Percentiles rank a stretch among this genome's conserved stretches.
Evolutionary conservation across 2,113 vertebrate genomes (phyloP).

Genomic region (Toxostoma redivivum): DNA sequence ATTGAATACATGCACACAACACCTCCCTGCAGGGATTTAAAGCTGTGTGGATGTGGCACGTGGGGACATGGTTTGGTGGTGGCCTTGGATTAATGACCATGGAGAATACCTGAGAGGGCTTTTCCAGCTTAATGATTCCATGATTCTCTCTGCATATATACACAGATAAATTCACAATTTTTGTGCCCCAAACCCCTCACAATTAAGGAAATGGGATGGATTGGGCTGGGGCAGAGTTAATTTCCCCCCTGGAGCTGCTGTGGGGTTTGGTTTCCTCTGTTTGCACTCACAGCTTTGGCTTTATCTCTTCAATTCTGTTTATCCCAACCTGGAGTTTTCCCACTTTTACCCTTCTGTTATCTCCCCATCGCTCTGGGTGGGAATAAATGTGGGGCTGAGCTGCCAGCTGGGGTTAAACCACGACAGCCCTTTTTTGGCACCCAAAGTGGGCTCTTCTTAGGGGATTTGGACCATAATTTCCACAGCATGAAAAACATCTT

Average conservation of each 20-base stretch:
- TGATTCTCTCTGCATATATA: background rate
- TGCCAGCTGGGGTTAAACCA: background rate
- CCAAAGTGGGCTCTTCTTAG: background rate
- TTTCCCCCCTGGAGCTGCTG: background rate
- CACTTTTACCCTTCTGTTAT: background rate
- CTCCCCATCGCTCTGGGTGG: background rate
- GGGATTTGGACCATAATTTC: background rate
- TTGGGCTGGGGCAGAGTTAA: background rate
- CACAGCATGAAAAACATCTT: background rate
- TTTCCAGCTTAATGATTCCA: background rate
- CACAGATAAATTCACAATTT: background rate
- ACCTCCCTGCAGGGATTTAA: background rate
- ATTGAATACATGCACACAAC: accelerated
- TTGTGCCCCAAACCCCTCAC: background rate
- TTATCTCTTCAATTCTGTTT: background rate
- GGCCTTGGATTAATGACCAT: background rate
- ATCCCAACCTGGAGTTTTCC: background rate
- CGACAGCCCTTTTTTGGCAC: background rate
- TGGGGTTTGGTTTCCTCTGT: background rate
- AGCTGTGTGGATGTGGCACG: accelerated
- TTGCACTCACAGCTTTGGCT: background rate
- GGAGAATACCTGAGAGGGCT: background rate
- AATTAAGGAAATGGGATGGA: background rate
- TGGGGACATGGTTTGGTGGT: background rate
- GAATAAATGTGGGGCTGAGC: background rate